Conservation (phyloP, 1,140 invertebrate species). For the Marisa cornuarietis region DNA sequence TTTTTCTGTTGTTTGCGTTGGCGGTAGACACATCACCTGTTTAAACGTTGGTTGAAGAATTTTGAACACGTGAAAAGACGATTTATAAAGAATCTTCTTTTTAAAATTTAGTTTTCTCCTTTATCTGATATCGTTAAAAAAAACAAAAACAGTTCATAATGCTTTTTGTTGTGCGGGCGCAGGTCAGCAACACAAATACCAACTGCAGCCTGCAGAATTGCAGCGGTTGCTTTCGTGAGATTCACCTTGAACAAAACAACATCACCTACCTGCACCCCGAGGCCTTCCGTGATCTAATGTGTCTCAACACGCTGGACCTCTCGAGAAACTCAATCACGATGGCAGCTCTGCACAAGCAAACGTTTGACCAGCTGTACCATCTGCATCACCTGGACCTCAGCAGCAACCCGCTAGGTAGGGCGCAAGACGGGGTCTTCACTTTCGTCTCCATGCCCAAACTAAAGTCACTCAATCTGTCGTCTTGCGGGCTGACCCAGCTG, state of each 20-base stretch:
- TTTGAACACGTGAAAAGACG: neutral
- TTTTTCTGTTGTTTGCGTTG: neutral
- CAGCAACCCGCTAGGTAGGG: constrained; percentile 17
- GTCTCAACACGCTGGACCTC: constrained; percentile 18
- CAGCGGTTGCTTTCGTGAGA: neutral
- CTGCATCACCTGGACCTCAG: constrained; percentile 10
- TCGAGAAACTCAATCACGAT: constrained; percentile 20
- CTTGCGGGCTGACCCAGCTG: constrained; percentile 15
- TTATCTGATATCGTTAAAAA: no score
- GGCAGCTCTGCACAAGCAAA: neutral
- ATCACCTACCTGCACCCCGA: constrained; percentile 17
- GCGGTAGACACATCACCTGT: neutral
- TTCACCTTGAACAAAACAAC: constrained; percentile 23
- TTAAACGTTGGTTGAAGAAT: neutral
- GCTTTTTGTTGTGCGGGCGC: neutral
- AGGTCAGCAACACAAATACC: constrained; percentile 18
- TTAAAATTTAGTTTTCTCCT: neutral
- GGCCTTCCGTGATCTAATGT: constrained; percentile 13
- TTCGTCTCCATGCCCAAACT: constrained; percentile 6
- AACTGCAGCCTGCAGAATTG: neutral
- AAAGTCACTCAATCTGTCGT: constrained; percentile 9
- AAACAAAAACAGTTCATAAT: neutral
- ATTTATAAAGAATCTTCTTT: neutral
- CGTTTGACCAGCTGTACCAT: neutral
- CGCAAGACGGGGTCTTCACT: constrained; percentile 10